phyloP scores from a whole-genome alignment of 2,888 invertebrate genomes.

The Cosmorhoe ocellata region DNA sequence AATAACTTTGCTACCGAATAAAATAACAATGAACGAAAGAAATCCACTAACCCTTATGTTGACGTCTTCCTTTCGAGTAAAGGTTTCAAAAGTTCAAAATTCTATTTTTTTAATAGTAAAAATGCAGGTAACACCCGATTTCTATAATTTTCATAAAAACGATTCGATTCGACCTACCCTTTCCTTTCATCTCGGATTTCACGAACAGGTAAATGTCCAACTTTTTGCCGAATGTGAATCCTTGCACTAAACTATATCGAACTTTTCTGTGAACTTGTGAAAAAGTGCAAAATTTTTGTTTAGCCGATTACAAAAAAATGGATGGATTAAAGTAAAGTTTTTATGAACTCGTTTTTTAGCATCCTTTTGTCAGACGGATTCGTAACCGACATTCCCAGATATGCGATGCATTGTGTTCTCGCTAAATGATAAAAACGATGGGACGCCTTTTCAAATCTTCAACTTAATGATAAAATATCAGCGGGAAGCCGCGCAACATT shows the following conservation, averaged over 20 bases:
- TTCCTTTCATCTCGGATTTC: constrained; percentile 78
- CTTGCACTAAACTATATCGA: constrained; percentile 71
- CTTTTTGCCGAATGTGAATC: constrained; percentile 69
- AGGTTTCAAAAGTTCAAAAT: constrained; percentile 61
- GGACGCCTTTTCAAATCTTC: constrained; percentile 62
- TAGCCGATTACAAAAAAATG: constrained; percentile 68
- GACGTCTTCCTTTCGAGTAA: constrained; percentile 72
- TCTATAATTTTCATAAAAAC: constrained; percentile 59
- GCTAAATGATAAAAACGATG: constrained; percentile 68
- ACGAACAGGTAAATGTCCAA: constrained; percentile 77
- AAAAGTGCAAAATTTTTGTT: constrained; percentile 68
- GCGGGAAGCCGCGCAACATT: constrained; percentile 72
- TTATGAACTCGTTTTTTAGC: constrained; percentile 65
- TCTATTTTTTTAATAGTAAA: constrained; percentile 53
- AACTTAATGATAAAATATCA: constrained; percentile 76
- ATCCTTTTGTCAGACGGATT: constrained; percentile 68
- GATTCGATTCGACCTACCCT: constrained; percentile 72
- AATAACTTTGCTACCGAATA: constrained; percentile 64
- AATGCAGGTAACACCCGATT: constrained; percentile 64
- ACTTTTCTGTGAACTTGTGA: constrained; percentile 67
- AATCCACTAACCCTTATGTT: constrained; percentile 71
- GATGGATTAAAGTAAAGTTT: constrained; percentile 61
- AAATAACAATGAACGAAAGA: constrained; percentile 52
- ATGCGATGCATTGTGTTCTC: constrained; percentile 65
- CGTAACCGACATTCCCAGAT: constrained; percentile 81